Conservation (phyloP, 2,797 vertebrate species). For the Mareca strepera region DNA sequence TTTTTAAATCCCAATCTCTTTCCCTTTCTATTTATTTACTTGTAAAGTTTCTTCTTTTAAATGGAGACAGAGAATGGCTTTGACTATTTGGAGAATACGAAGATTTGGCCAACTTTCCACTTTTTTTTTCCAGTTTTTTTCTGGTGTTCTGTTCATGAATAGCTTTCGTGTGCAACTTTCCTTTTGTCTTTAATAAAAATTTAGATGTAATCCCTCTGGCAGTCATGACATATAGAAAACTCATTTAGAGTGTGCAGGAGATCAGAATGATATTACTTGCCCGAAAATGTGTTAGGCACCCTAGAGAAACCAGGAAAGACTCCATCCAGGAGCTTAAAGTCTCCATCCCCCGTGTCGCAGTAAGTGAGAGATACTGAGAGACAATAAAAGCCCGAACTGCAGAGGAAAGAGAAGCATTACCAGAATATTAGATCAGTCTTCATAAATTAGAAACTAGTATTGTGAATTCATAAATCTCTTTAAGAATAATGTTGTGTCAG, state of each 20-base stretch:
- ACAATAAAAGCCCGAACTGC: slow-evolving; percentile 8
- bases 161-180: slow-evolving; percentile 14
- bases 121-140: slow-evolving; percentile 14
- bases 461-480: slow-evolving; percentile 40
- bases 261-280: slow-evolving; percentile 25
- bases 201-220: slow-evolving; percentile 17
- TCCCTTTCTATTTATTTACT: not conserved
- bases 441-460: slow-evolving; percentile 56
- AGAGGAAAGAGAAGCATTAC: slow-evolving; percentile 9
- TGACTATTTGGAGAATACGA: not conserved
- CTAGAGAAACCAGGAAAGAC: slow-evolving; percentile 8
- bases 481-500: slow-evolving; percentile 38
- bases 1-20: not conserved
- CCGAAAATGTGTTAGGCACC: slow-evolving; percentile 15
- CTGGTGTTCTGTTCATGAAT: not conserved
- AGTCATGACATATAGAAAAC: slow-evolving; percentile 9
- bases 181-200: slow-evolving; percentile 44
- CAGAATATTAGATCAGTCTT: slow-evolving; percentile 53
- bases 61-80: not conserved
- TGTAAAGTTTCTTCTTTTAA: not conserved
- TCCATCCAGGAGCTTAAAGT: slow-evolving; percentile 19
- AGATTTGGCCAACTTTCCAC: not conserved
- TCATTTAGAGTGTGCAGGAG: not conserved
- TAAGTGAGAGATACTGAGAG: not conserved
- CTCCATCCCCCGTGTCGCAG: not conserved